Conservation (phyloP, 2,888 invertebrate genomes). For the Athetis lepigone region DNA sequence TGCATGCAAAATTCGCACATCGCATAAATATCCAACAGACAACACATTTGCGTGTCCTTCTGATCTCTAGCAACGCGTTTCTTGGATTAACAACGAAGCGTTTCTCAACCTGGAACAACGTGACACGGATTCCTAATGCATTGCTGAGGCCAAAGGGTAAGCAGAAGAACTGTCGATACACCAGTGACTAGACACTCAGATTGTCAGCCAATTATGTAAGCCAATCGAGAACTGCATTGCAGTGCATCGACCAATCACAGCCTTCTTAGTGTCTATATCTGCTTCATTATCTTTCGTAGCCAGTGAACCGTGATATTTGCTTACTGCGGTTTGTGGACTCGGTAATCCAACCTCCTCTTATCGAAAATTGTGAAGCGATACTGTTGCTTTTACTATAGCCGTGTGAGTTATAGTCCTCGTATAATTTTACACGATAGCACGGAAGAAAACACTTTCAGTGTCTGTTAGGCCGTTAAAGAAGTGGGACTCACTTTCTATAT, state of each 20-base stretch:
- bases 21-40: conserved; percentile 18
- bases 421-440: conserved; percentile 43
- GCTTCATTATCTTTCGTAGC: conserved; percentile 28
- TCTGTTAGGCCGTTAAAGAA: conserved; percentile 42
- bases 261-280: conserved; percentile 7
- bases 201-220: conserved; percentile 27
- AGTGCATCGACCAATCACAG: conserved; percentile 30
- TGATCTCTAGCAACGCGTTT: conserved; percentile 6
- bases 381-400: conserved; percentile 19
- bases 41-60: neutral
- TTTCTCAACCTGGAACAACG: conserved; percentile 23
- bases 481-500: conserved; percentile 56
- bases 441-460: conserved; percentile 53
- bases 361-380: conserved; percentile 21
- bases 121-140: conserved; percentile 16
- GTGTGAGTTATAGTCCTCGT: conserved; percentile 29
- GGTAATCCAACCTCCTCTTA: neutral
- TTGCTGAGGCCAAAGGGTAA: conserved; percentile 20
- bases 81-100: neutral
- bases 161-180: conserved; percentile 37
- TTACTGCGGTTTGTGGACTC: conserved; percentile 20
- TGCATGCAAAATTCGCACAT: conserved; percentile 13
- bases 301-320: conserved; percentile 35
- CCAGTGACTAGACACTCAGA: conserved; percentile 7
- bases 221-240: conserved; percentile 26